Base-by-base conservation (phyloP, 2,888 invertebrate genomes). In the Gandaritis pyraliata region DNA sequence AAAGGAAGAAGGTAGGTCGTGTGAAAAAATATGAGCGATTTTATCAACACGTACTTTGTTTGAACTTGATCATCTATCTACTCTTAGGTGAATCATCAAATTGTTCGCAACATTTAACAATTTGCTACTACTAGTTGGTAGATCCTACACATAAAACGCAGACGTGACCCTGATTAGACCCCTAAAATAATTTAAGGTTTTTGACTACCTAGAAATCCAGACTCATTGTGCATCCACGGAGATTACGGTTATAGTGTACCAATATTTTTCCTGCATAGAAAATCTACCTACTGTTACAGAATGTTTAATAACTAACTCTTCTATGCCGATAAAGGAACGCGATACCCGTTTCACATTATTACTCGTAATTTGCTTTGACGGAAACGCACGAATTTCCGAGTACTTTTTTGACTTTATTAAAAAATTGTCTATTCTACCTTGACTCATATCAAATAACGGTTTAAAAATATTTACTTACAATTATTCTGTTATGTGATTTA, bases 291-390 rank as follows among this genome's bases (percentile, higher is more conserved):
- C 11, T 46, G 13, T 15, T 56, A 52, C 51, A 61, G 61, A 56
- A 56, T 56, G 30, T 61, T 61, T 56, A 56, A 56, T 61, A 56
- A 38, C n/a, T 18, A 12, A 54, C 46, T 47, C 46, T 54, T 38
- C 23, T 33, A 36, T 48, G 33, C 18, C 45, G 43, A 49, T 60
- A 49, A 43, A 60, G 50, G 23, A 56, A 41, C 47, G 3, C 36
- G 50, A 56, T 18, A 47, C 49, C 36, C 30, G 16, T 61, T 59
- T 49, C 33, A 48, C 23, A 59, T 53, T 48, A 48, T n/a, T n/a
- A n/a, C n/a, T n/a, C n/a, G n/a, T 45, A 53, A 54, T 54, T 58
- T 58, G 46, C 39, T 43, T 39, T 61, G 33, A 46, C 23, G 50
- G 30, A 29, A 56, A 47, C 15, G 51, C 51, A 51, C 41, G 23